These are phyloP conservation scores for Semicossyphus pulcher DNA, from an alignment of 2,113 vertebrate species.

Conservation along the genomic window DNA sequence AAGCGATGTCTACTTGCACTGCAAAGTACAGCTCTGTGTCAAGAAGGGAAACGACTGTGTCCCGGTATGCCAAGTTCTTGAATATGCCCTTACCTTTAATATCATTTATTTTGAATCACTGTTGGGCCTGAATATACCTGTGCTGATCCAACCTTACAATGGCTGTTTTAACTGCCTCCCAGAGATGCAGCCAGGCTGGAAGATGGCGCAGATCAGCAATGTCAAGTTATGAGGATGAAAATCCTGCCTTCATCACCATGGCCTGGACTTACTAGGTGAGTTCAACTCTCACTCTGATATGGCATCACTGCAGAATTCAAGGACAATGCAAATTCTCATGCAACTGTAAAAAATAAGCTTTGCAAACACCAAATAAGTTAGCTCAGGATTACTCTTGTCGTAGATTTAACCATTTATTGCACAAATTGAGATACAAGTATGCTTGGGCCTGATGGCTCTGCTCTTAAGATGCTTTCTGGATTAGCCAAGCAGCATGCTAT, in stretches of 20 bases:
- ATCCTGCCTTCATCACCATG: slow-evolving; percentile 31
- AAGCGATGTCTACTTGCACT: slow-evolving; percentile 36
- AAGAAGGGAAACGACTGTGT: not conserved
- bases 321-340: not conserved
- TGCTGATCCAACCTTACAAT: not conserved
- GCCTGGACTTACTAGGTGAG: slow-evolving; percentile 28
- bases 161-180: not conserved
- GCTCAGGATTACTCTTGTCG: too few species aligned
- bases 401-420: too few species aligned
- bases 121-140: too few species aligned
- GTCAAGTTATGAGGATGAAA: not conserved
- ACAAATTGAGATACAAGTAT: too few species aligned
- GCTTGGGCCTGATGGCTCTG: too few species aligned
- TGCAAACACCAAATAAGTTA: too few species aligned
- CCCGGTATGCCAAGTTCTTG: slow-evolving; percentile 11
- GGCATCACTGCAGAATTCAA: not conserved
- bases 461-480: too few species aligned
- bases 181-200: not conserved
- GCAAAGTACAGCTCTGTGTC: slow-evolving; percentile 32
- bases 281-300: not conserved
- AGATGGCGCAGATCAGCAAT: slow-evolving; percentile 28
- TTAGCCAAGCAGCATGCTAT: too few species aligned
- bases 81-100: not conserved
- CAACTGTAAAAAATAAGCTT: too few species aligned
- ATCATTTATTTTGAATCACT: too few species aligned